Evolutionary conservation across 1,140 invertebrate species (phyloP).

Genomic region (Akabosia matsudoensis): DNA sequence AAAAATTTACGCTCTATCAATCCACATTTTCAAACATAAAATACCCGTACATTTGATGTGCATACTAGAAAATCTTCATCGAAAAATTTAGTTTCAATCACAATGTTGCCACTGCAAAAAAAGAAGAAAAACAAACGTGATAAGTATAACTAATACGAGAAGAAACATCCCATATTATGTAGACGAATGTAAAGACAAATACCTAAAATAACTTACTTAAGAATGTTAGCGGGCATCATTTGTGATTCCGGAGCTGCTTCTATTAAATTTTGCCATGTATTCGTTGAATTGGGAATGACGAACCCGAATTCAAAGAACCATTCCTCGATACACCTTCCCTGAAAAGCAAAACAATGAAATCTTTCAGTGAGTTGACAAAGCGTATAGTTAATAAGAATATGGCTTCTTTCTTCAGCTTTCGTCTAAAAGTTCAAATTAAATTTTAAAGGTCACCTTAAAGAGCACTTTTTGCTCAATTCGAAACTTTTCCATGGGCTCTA

Average conservation of each 20-base stretch:
- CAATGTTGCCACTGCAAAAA: conserved; percentile 88
- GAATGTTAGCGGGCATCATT: conserved; percentile 98
- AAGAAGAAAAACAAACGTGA: conserved; percentile 42
- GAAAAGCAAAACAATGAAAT: conserved; percentile 42
- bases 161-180: neutral
- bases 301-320: conserved; percentile 99
- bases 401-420: too few relatives aligned
- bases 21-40: conserved; percentile 75
- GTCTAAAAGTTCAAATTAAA: too few relatives aligned
- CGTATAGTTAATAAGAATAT: too few relatives aligned
- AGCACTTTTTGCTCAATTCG: conserved; percentile 88
- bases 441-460: conserved; percentile 59
- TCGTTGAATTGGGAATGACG: conserved; percentile 97
- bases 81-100: conserved; percentile 98
- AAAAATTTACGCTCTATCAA: too few relatives aligned
- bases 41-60: conserved; percentile 90
- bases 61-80: conserved; percentile 93
- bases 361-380: neutral
- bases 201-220: conserved; percentile 81
- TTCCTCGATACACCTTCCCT: conserved; percentile 83
- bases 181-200: too few relatives aligned
- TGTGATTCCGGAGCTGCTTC: conserved; percentile 98
- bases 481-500: conserved; percentile 94
- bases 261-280: conserved; percentile 98
- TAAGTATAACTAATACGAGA: neutral